These are phyloP conservation scores for Acleris holmiana DNA, from an alignment of 2,888 invertebrate species.

Conservation along the genomic window DNA sequence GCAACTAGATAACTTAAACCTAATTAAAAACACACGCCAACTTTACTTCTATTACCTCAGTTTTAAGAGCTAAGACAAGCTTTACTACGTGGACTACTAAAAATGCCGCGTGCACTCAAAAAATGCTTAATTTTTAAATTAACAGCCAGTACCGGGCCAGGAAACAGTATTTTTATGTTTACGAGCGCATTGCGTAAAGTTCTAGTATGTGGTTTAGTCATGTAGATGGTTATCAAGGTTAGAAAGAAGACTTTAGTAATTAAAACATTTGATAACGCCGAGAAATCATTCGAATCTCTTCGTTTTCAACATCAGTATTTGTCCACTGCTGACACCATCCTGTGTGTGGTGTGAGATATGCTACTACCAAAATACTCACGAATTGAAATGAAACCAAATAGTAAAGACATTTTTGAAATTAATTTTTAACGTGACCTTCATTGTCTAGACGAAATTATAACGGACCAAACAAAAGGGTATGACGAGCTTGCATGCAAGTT, in stretches of 20 bases:
- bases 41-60: background rate
- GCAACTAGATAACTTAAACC: slow-evolving; percentile 10
- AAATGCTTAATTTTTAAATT: slow-evolving; percentile 15
- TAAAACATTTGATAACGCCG: background rate
- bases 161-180: slow-evolving; percentile 19
- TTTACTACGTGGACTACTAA: slow-evolving; percentile 8
- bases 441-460: no score
- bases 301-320: no score
- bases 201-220: slow-evolving; percentile 24
- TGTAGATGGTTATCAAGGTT: slow-evolving; percentile 20
- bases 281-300: no score
- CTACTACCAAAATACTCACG: no score
- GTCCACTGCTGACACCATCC: no score
- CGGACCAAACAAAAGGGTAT: no score
- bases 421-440: no score
- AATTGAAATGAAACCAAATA: no score
- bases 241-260: background rate
- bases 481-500: no score
- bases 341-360: no score
- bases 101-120: slow-evolving; percentile 22
- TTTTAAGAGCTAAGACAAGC: background rate
- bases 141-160: slow-evolving; percentile 10
- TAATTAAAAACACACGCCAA: background rate
- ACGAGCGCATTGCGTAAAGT: slow-evolving; percentile 20
- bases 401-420: no score